Evolutionary conservation across 2,888 invertebrate species (phyloP).

Genomic region (Euclidia mi): DNA sequence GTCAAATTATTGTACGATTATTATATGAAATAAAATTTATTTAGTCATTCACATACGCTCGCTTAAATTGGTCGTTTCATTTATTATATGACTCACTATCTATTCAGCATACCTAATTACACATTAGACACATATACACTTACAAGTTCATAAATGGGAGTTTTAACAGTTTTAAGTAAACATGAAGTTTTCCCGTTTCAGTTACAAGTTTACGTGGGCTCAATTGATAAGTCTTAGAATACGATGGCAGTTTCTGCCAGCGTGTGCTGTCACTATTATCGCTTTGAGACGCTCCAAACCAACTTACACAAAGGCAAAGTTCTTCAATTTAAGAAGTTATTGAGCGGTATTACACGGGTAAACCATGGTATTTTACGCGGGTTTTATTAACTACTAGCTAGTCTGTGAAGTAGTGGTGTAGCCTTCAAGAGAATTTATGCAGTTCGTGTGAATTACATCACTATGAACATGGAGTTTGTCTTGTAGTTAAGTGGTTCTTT

Average conservation of each 20-base stretch:
- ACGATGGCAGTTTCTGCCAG: conserved; percentile 55
- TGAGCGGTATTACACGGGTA: conserved; percentile 41
- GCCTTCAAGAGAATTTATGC: no score
- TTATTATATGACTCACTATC: no score
- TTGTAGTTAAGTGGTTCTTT: no score
- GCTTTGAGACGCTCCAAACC: conserved; percentile 31
- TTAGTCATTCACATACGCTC: no score
- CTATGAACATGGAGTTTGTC: no score
- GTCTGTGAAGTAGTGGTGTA: conserved; percentile 10
- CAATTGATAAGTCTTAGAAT: conserved; percentile 61
- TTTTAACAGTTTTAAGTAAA: conserved; percentile 69
- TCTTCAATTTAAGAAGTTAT: conserved; percentile 58
- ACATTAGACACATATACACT: no score
- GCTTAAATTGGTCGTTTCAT: no score
- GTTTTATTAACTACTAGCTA: conserved; percentile 27
- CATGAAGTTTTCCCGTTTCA: conserved; percentile 59
- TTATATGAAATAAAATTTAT: no score
- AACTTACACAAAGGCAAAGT: conserved; percentile 51
- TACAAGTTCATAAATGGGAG: conserved; percentile 58
- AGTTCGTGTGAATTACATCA: no score
- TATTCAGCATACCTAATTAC: no score
- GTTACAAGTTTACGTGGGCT: conserved; percentile 65
- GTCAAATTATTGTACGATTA: no score
- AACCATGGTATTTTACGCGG: conserved; percentile 33
- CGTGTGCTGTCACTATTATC: conserved; percentile 49